Percentiles rank a stretch among this genome's conserved stretches.
phyloP scores from a whole-genome alignment of 2,797 vertebrate genomes.

The Malacoctenus gilli region DNA sequence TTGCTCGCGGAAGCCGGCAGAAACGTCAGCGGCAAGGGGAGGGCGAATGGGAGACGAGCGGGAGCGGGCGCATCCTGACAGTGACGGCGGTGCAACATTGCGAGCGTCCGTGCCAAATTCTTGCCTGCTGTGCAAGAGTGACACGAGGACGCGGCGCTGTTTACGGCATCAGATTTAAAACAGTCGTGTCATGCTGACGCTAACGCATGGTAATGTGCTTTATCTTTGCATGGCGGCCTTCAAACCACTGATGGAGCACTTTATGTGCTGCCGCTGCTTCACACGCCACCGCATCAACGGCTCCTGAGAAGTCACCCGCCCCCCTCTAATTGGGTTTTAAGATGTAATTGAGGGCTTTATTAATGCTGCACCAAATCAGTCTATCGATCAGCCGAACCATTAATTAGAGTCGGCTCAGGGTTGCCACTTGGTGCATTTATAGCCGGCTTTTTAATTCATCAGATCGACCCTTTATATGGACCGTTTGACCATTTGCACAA shows the following conservation, averaged over 20 bases:
- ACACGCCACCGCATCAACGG: neutral
- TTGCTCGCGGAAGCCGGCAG: slow-evolving; percentile 27
- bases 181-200: neutral
- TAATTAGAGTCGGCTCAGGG: no score
- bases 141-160: neutral
- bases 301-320: no score
- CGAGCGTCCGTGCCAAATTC: slow-evolving; percentile 24
- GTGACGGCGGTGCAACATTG: slow-evolving; percentile 16
- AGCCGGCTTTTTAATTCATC: no score
- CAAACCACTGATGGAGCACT: neutral
- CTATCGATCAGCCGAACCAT: no score
- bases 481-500: no score
- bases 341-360: no score
- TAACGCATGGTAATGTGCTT: neutral
- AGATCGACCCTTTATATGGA: no score
- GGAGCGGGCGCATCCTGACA: slow-evolving; percentile 26
- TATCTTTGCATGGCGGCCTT: slow-evolving; percentile 3
- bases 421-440: no score
- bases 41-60: slow-evolving; percentile 8
- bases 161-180: neutral
- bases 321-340: no score
- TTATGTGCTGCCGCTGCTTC: neutral
- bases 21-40: slow-evolving; percentile 16
- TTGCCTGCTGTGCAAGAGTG: slow-evolving; percentile 8
- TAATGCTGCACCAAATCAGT: no score